A percentile compares a stretch with the other conserved stretches of the same genome.
Conservation (phyloP, 2,797 vertebrate genomes). For the Hafferia zeledoni region DNA sequence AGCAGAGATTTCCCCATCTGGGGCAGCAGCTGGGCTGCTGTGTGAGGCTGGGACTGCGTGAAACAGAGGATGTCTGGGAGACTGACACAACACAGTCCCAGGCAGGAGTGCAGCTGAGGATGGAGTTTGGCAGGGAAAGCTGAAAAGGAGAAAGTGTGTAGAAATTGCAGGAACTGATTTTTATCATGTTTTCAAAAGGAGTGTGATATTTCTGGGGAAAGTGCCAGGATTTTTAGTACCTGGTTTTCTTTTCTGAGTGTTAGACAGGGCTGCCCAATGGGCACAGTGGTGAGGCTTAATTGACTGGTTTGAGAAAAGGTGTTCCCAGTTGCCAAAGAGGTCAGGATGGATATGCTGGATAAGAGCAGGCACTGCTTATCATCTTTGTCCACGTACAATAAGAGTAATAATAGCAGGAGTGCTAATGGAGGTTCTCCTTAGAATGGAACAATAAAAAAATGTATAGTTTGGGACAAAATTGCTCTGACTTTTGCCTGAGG, state of each 20-base stretch:
- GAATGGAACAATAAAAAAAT: not conserved
- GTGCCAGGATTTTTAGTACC: not conserved
- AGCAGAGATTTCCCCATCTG: not conserved
- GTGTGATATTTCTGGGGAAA: not conserved
- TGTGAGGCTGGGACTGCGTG: not conserved
- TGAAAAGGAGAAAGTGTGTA: not conserved
- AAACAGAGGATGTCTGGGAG: not conserved
- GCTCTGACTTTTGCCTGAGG: not conserved
- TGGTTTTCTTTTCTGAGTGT: not conserved
- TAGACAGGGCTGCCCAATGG: not conserved
- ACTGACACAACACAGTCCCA: not conserved
- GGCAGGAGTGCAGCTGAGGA: not conserved
- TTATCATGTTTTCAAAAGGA: not conserved
- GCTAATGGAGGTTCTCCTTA: not conserved
- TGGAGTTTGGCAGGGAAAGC: not conserved
- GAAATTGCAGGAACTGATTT: not conserved
- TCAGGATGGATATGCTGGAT: not conserved
- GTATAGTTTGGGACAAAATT: not conserved
- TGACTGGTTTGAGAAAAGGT: not conserved
- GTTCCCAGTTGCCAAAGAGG: not conserved
- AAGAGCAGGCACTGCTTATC: not conserved
- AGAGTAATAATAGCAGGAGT: not conserved
- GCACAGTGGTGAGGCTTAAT: not conserved
- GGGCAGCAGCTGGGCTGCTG: not conserved
- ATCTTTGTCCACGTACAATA: not conserved